These are phyloP conservation scores for Acleris emargana DNA, from an alignment of 2,888 invertebrate species.

Conservation along the genomic window DNA sequence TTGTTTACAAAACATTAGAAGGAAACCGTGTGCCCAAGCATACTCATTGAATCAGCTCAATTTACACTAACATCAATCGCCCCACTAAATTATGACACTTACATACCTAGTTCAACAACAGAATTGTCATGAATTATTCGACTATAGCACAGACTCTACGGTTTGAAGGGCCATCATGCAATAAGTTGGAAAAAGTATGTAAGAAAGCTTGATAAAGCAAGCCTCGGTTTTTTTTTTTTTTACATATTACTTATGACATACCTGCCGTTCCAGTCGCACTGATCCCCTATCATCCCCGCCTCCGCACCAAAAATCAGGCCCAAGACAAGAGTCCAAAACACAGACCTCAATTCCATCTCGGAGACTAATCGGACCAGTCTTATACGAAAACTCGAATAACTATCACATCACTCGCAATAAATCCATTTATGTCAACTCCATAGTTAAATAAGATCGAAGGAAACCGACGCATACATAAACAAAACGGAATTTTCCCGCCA, in stretches of 20 bases:
- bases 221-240: not conserved
- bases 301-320: constrained; percentile 69
- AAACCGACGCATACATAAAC: constrained; percentile 53
- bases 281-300: constrained; percentile 85
- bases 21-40: no score
- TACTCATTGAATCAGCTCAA: no score
- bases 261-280: constrained; percentile 89
- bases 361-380: constrained; percentile 46
- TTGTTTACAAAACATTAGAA: no score
- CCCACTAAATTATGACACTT: no score
- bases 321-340: constrained; percentile 74
- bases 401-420: constrained; percentile 55
- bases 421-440: constrained; percentile 43
- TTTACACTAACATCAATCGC: no score
- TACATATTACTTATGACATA: constrained; percentile 56
- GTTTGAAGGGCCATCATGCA: constrained; percentile 1
- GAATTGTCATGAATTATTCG: not conserved
- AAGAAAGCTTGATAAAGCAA: no score
- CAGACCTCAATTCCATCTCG: constrained; percentile 61
- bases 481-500: constrained; percentile 46
- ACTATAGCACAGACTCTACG: not conserved
- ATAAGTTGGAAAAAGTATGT: not conserved
- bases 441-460: constrained; percentile 41
- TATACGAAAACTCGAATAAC: constrained; percentile 38
- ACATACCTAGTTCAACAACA: not conserved